These are phyloP conservation scores for Daktulosphaira vitifoliae DNA, from an alignment of 1,140 invertebrate species.

Conservation along the genomic window DNA sequence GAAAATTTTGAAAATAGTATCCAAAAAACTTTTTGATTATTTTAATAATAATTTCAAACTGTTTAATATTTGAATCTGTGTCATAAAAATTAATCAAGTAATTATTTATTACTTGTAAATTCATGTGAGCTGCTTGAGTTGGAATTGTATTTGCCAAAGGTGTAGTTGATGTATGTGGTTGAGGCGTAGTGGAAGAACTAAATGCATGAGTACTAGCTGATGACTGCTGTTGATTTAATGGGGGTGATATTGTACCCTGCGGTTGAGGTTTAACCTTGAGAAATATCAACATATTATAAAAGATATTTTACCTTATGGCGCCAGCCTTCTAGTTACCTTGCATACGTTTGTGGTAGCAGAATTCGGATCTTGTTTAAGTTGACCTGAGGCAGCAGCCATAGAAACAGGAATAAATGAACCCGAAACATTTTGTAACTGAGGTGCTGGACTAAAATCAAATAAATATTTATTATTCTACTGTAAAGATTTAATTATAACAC, in stretches of 20 bases:
- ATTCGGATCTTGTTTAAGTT: slow-evolving; percentile 31
- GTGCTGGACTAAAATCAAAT: slow-evolving; percentile 11
- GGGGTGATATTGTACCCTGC: slow-evolving; percentile 26
- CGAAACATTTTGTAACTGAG: slow-evolving; percentile 27
- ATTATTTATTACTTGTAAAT: slow-evolving; percentile 13
- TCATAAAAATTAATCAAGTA: too few species aligned
- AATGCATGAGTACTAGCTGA: slow-evolving; percentile 21
- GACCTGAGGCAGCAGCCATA: slow-evolving; percentile 19
- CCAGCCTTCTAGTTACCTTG: slow-evolving; percentile 25
- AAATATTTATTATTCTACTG: neutral
- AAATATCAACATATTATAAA: slow-evolving; percentile 31
- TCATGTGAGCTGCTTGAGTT: slow-evolving; percentile 26
- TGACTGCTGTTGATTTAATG: slow-evolving; percentile 19
- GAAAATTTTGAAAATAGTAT: too few species aligned
- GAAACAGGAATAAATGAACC: slow-evolving; percentile 27
- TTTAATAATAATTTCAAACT: too few species aligned
- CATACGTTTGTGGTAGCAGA: slow-evolving; percentile 30
- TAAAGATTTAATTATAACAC: neutral
- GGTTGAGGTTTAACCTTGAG: slow-evolving; percentile 32
- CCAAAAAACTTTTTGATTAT: too few species aligned
- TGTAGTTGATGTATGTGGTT: slow-evolving; percentile 23
- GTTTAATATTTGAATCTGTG: too few species aligned
- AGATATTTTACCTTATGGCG: slow-evolving; percentile 1
- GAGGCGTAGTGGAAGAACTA: slow-evolving; percentile 23
- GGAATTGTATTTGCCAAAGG: slow-evolving; percentile 23